phyloP scores from a whole-genome alignment of 2,888 invertebrate genomes.

The Zelleria hepariella region DNA sequence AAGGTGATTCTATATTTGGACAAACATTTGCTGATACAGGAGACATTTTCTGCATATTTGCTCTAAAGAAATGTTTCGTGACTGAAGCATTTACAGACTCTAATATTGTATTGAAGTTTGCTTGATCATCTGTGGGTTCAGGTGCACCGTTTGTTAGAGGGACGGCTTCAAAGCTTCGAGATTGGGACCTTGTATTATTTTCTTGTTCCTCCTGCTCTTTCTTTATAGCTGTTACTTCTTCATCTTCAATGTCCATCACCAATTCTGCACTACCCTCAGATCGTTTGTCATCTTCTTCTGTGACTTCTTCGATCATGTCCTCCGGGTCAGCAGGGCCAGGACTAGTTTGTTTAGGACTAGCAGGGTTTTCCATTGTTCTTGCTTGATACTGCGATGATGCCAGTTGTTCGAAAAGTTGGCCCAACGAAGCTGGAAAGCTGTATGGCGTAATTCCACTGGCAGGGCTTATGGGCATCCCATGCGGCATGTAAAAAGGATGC shows the following conservation, averaged over 20 bases:
- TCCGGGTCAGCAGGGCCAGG: slow-evolving; percentile 64
- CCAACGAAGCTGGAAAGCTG: slow-evolving; percentile 37
- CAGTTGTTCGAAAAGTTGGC: slow-evolving; percentile 77
- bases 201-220: slow-evolving; percentile 54
- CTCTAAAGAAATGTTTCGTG: slow-evolving; percentile 80
- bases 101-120: slow-evolving; percentile 78
- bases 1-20: slow-evolving; percentile 46
- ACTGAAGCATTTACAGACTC: slow-evolving; percentile 83
- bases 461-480: slow-evolving; percentile 66
- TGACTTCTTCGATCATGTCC: slow-evolving; percentile 74
- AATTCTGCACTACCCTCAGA: slow-evolving; percentile 73
- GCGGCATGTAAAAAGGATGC: slow-evolving; percentile 75
- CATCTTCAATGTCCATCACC: slow-evolving; percentile 78
- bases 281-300: slow-evolving; percentile 70
- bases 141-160: slow-evolving; percentile 38
- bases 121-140: slow-evolving; percentile 62
- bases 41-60: slow-evolving; percentile 77
- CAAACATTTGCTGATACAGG: slow-evolving; percentile 65
- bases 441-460: slow-evolving; percentile 63
- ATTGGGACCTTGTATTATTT: slow-evolving; percentile 29
- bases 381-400: slow-evolving; percentile 63
- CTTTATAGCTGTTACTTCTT: slow-evolving; percentile 61
- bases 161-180: slow-evolving; percentile 42
- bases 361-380: slow-evolving; percentile 45
- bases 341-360: slow-evolving; percentile 38